phyloP scores from a whole-genome alignment of 2,888 invertebrate species.

The Anodontia alba region DNA sequence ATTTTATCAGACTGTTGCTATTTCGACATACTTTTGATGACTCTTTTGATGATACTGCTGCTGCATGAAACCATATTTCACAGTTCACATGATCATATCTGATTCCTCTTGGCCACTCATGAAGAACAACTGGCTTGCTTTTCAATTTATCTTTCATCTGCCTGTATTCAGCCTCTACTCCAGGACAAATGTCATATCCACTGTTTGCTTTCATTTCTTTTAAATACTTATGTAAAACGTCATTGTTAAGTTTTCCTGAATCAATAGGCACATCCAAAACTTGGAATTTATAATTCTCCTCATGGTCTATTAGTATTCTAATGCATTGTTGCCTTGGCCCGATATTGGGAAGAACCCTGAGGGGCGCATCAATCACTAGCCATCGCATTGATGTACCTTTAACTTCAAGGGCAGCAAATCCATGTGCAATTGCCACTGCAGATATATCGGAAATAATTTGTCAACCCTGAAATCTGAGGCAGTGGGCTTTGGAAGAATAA shows the following conservation, averaged over 20 bases:
- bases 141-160: background rate
- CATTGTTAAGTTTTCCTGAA: background rate
- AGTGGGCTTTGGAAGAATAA: background rate
- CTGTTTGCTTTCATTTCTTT: background rate
- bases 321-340: background rate
- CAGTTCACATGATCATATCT: background rate
- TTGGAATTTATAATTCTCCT: constrained; percentile 4
- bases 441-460: background rate
- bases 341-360: background rate
- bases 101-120: background rate
- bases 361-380: background rate
- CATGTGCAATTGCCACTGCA: background rate
- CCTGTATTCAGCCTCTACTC: background rate
- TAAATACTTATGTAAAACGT: background rate
- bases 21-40: background rate
- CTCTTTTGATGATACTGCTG: background rate
- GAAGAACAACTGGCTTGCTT: background rate
- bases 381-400: background rate
- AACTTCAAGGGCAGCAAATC: background rate
- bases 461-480: background rate
- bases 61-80: background rate
- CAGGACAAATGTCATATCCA: background rate
- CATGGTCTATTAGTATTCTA: background rate
- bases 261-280: background rate
- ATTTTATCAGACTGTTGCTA: background rate